Evolutionary conservation across 2,113 vertebrate genomes (phyloP).

Genomic region (Pachypanchax playfairii): DNA sequence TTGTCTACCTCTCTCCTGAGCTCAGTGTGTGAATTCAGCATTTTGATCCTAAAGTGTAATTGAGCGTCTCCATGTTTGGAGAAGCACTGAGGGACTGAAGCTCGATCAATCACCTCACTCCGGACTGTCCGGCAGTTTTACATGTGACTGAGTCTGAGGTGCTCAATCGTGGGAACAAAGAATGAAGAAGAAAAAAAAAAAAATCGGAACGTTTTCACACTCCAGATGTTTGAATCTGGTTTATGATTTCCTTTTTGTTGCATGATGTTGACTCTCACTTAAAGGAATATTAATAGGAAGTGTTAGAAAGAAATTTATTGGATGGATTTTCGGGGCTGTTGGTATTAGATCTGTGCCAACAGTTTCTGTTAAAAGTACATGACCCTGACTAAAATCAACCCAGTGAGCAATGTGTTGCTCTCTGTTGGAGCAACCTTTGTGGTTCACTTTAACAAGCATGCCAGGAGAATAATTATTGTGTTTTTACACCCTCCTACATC

Average conservation of each 20-base stretch:
- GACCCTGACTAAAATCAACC: neutral
- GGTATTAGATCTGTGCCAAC: neutral
- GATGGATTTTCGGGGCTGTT: slow-evolving; percentile 1
- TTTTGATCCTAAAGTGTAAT: slow-evolving; percentile 72
- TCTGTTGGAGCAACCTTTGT: slow-evolving; percentile 45
- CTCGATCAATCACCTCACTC: slow-evolving; percentile 69
- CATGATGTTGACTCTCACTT: slow-evolving; percentile 16
- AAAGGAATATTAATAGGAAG: slow-evolving; percentile 17
- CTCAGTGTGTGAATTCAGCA: slow-evolving; percentile 66
- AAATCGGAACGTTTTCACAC: slow-evolving; percentile 34
- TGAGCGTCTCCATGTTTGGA: slow-evolving; percentile 69
- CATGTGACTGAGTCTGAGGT: slow-evolving; percentile 57
- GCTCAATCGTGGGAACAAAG: slow-evolving; percentile 22
- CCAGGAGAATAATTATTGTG: slow-evolving; percentile 63
- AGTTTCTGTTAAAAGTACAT: neutral
- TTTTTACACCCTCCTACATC: slow-evolving; percentile 64
- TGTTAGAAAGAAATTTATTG: neutral
- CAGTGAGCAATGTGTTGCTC: slow-evolving; percentile 25
- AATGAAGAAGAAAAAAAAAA: neutral
- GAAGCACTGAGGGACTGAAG: slow-evolving; percentile 62
- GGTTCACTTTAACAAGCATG: slow-evolving; percentile 54
- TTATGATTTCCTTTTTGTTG: slow-evolving; percentile 53
- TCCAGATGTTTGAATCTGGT: slow-evolving; percentile 16
- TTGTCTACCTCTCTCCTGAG: slow-evolving; percentile 17
- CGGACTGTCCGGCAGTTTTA: slow-evolving; percentile 60